A percentile compares a stretch with the other conserved stretches of the same genome.
These are phyloP conservation scores for Aspidoscelis tigris DNA, from an alignment of 2,113 vertebrate genomes.

Conservation along the genomic window DNA sequence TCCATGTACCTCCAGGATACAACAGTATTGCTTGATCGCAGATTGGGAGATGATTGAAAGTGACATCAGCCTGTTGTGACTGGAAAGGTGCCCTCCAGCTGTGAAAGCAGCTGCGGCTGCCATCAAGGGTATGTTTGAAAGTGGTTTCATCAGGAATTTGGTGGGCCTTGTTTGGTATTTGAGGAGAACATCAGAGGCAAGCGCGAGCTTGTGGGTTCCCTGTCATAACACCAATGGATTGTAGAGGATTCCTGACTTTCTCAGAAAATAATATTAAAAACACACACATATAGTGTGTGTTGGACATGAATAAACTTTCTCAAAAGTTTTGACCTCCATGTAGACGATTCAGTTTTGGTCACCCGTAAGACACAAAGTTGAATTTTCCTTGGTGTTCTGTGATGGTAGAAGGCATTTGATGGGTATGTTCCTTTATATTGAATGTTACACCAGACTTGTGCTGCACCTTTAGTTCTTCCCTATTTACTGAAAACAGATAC, in stretches of 20 bases:
- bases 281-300: background rate
- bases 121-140: background rate
- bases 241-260: constrained; percentile 11
- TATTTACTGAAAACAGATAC: background rate
- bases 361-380: too few relatives aligned
- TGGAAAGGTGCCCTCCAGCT: constrained; percentile 48
- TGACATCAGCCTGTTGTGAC: constrained; percentile 59
- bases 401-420: background rate
- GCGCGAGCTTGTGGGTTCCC: constrained; percentile 3
- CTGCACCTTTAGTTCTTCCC: background rate
- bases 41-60: constrained; percentile 48
- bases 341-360: too few relatives aligned
- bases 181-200: constrained; percentile 37
- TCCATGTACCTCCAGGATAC: constrained; percentile 43
- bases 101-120: constrained; percentile 25
- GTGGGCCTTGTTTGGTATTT: constrained; percentile 34
- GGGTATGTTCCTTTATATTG: background rate
- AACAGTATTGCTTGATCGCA: constrained; percentile 47
- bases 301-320: background rate
- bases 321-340: background rate
- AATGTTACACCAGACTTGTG: background rate
- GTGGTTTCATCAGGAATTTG: constrained; percentile 33
- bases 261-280: background rate
- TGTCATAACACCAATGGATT: constrained; percentile 2
- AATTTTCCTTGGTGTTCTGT: too few relatives aligned